These are phyloP conservation scores for Leucopsar rothschildi DNA, from an alignment of 2,113 vertebrate species.

Conservation along the genomic window DNA sequence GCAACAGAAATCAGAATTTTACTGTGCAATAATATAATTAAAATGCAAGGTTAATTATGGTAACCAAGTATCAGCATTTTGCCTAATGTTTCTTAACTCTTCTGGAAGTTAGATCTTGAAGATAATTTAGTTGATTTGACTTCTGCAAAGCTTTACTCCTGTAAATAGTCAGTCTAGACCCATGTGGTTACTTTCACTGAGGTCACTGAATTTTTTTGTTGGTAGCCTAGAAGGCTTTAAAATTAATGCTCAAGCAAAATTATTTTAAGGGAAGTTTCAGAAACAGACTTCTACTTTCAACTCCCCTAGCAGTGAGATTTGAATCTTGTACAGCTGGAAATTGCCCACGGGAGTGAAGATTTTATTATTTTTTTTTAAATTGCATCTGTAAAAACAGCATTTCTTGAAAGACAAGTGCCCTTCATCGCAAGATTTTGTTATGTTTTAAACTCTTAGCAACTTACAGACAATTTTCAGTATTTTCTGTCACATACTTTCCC, in stretches of 20 bases:
- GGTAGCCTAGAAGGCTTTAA: not conserved
- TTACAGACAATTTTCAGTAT: not conserved
- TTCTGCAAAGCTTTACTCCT: not conserved
- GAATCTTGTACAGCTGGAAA: not conserved
- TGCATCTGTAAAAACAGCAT: not conserved
- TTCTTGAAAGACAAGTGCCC: not conserved
- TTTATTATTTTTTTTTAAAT: not conserved
- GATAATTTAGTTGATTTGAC: not conserved
- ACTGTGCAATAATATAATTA: not conserved
- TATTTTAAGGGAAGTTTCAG: not conserved
- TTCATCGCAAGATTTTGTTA: not conserved
- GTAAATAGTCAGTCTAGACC: not conserved
- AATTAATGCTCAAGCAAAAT: not conserved
- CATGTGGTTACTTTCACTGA: not conserved
- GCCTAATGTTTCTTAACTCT: not conserved
- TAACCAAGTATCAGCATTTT: conserved; percentile 19
- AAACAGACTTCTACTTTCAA: not conserved
- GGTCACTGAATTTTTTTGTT: not conserved
- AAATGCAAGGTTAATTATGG: conserved; percentile 41
- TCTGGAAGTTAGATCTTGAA: conserved; percentile 17
- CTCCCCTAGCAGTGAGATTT: not conserved
- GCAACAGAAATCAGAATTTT: conserved; percentile 24
- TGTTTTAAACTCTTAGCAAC: not conserved
- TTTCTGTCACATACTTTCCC: not conserved
- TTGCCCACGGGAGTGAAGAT: not conserved